Conservation (phyloP, 2,113 vertebrate species). For the Eurystomus gularis region DNA sequence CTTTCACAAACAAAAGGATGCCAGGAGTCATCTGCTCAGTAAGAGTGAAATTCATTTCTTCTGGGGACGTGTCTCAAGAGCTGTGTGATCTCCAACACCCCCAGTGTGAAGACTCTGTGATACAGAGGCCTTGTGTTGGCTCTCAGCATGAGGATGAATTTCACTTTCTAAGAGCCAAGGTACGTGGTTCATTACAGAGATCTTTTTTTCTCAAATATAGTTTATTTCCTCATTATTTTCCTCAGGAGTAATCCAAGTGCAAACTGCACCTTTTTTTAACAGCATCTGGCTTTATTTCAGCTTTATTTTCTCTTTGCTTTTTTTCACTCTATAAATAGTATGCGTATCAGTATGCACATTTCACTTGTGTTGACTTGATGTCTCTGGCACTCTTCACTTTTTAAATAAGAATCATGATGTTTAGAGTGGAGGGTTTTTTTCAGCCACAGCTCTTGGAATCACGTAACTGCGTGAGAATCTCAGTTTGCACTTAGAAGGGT, state of each 20-base stretch:
- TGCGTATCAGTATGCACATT: neutral
- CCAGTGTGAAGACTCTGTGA: neutral
- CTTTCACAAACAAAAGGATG: neutral
- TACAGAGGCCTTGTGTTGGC: neutral
- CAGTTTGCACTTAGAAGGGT: conserved; percentile 5
- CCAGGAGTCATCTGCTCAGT: neutral
- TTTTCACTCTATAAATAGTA: neutral
- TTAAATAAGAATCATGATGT: neutral
- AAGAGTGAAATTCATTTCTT: neutral
- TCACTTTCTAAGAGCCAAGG: neutral
- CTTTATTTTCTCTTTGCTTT: neutral
- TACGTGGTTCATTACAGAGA: neutral
- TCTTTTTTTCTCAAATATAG: neutral
- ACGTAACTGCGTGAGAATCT: neutral
- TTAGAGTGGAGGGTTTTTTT: neutral
- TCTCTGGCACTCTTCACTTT: neutral
- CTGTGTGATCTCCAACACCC: neutral
- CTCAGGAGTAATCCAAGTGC: neutral
- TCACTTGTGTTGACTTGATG: neutral
- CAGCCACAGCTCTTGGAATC: neutral
- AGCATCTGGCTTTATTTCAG: neutral
- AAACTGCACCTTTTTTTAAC: neutral
- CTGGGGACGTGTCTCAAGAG: neutral
- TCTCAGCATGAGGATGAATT: neutral
- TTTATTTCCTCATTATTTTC: neutral